These are phyloP conservation scores for Gyrodactylus bullatarudis DNA, from an alignment of 1,140 invertebrate species.

Conservation along the genomic window DNA sequence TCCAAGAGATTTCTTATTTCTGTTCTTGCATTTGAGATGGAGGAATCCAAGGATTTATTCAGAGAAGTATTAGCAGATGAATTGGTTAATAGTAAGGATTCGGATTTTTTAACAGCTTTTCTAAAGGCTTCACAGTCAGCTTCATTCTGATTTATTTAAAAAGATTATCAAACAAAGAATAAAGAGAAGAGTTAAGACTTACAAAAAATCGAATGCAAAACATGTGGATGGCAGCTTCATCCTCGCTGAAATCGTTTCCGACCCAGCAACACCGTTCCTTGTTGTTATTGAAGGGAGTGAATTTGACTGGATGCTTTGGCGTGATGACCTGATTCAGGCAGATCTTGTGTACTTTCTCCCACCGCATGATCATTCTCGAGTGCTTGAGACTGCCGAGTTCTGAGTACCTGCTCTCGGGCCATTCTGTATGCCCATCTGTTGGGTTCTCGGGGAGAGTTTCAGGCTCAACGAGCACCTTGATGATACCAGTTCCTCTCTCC, in stretches of 20 bases:
- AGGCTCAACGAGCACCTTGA: constrained; percentile 3
- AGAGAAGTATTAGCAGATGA: too few species aligned
- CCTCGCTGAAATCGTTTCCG: not conserved
- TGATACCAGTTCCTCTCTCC: constrained; percentile 8
- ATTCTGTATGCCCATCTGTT: not conserved
- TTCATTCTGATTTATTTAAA: too few species aligned
- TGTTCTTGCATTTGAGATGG: too few species aligned
- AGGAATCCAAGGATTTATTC: too few species aligned
- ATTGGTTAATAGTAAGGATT: too few species aligned
- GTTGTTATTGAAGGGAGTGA: not conserved
- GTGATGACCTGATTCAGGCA: not conserved
- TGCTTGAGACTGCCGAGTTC: not conserved
- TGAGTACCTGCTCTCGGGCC: not conserved
- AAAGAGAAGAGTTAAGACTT: not conserved
- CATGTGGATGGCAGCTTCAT: not conserved
- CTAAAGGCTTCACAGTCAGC: too few species aligned
- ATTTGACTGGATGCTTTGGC: not conserved
- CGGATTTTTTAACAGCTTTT: too few species aligned
- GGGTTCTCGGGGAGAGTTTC: not conserved
- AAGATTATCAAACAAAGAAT: too few species aligned
- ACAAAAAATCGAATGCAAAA: not conserved
- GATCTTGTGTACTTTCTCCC: not conserved
- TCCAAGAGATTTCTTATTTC: too few species aligned
- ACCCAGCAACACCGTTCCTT: not conserved
- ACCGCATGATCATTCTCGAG: not conserved